These are phyloP conservation scores for Dromaius novaehollandiae DNA, from an alignment of 2,113 vertebrate genomes.

Conservation along the genomic window DNA sequence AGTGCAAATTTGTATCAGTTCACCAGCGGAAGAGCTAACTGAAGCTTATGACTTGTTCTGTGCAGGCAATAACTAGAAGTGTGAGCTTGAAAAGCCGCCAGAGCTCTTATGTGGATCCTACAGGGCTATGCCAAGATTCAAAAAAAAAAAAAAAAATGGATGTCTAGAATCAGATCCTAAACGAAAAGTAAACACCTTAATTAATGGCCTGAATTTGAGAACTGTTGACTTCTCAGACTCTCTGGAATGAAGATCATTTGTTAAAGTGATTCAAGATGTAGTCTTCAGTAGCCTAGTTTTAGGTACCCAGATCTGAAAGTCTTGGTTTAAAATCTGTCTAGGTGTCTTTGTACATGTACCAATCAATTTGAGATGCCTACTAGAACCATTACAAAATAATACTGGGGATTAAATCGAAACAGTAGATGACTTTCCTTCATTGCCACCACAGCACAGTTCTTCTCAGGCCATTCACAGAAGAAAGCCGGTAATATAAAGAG, in stretches of 20 bases:
- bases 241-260: background rate
- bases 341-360: background rate
- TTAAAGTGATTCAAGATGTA: background rate
- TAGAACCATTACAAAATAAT: background rate
- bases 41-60: background rate
- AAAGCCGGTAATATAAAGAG: background rate
- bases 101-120: background rate
- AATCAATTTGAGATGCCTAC: background rate
- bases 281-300: background rate
- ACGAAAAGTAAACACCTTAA: background rate
- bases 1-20: background rate
- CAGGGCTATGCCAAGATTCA: background rate
- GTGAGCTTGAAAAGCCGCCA: conserved; percentile 4
- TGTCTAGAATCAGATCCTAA: background rate
- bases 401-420: background rate
- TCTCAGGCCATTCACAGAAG: background rate
- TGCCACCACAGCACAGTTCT: background rate
- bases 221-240: accelerated
- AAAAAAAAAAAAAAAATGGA: background rate
- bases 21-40: background rate
- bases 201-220: background rate
- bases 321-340: background rate
- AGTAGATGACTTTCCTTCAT: background rate
- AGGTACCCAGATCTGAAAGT: background rate
- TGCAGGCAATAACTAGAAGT: background rate